Evolutionary conservation across 2,888 invertebrate genomes (phyloP), one percentile per base, ranked within the genome.

Genomic region (Hirtodrosophila histrioides): DNA sequence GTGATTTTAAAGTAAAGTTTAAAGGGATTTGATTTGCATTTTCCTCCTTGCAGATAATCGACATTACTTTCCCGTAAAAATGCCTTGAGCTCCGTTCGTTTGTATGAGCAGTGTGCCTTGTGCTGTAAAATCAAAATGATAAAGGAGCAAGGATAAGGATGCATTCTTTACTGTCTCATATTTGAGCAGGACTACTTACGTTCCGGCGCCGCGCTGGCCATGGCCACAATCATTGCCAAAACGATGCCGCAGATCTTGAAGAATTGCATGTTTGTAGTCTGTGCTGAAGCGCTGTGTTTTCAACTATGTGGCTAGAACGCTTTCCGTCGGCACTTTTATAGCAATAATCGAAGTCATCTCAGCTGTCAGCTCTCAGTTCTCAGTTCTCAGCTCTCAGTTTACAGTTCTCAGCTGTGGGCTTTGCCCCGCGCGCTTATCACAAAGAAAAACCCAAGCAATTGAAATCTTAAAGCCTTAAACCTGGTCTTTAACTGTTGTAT

Each of bases 191-290:
- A 41, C n/a, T 10, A 57, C 72, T 80, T 53, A 80, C 73, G 77
- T 40, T 66, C 63, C 2, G 77, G 77, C 27, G 35, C 51, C 2
- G 80, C 76, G 23, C 62, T 72, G 8, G 76, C 64, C 77, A 79
- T 1, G 3, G 74, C 80, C 57, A 80, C 50, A 72, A 80, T 58
- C 73, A 76, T 4, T 11, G 65, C 77, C n/a, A 72, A 37, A 6
- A 62, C 74, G 46, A 77, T 66, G 4, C 77, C 73, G 29, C 65
- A 77, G 46, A 77, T 77, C 39, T 33, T 58, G 23, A 69, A 41
- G 39, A 81, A 9, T 62, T 73, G 61, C 78, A 78, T 78, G 17
- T 70, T 75, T 33, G 7, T 45, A 6, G 12, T 40, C 10, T 49
- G 39, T 36, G 36, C 36, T 43, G 41, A 17, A 17, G 3, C 29